Percentiles rank a stretch among this genome's conserved stretches.
Evolutionary conservation across 2,113 vertebrate genomes (phyloP).

Genomic region (Dicerorhinus sumatrensis): DNA sequence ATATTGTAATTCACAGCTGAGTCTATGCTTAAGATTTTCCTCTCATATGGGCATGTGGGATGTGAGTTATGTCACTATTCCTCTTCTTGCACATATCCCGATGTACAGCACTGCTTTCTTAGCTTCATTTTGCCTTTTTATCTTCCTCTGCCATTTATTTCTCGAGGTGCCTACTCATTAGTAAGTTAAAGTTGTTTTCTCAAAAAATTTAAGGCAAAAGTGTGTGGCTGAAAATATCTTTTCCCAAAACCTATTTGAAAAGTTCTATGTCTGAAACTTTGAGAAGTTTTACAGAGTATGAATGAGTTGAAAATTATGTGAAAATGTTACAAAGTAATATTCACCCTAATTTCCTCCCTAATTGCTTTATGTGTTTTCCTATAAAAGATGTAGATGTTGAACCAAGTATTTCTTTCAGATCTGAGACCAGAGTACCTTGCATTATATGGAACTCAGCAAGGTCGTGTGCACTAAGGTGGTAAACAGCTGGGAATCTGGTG

Average conservation of each 20-base stretch:
- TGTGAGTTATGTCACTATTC: slow-evolving; percentile 53
- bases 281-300: background rate
- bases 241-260: background rate
- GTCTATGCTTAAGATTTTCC: background rate
- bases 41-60: background rate
- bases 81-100: slow-evolving; percentile 6
- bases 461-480: background rate
- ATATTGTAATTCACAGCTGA: slow-evolving; percentile 44
- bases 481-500: background rate
- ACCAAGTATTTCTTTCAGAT: background rate
- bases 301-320: slow-evolving; percentile 25
- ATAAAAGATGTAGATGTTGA: background rate
- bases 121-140: slow-evolving; percentile 46
- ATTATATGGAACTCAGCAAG: background rate
- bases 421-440: background rate
- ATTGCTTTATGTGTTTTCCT: slow-evolving; percentile 21
- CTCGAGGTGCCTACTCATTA: slow-evolving; percentile 42
- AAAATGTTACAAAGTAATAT: background rate
- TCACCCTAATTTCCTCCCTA: background rate
- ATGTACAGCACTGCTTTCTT: background rate
- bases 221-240: slow-evolving; percentile 22
- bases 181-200: slow-evolving; percentile 5
- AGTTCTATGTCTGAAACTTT: slow-evolving; percentile 33
- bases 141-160: slow-evolving; percentile 63
- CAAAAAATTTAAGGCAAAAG: background rate